phyloP scores from a whole-genome alignment of 1,140 invertebrate genomes.

The Micrasema minimum region DNA sequence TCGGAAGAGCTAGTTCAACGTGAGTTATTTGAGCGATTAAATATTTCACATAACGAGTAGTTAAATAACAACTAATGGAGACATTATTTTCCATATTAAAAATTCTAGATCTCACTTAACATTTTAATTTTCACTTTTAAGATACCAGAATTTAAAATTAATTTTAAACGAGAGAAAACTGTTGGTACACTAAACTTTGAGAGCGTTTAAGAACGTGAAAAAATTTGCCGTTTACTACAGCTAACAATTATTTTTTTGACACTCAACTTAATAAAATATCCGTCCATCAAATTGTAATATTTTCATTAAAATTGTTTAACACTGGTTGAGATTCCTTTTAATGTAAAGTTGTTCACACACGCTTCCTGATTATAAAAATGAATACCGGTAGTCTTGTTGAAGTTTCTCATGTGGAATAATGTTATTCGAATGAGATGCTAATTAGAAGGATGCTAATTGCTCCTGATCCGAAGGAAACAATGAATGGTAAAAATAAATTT shows the following conservation, averaged over 20 bases:
- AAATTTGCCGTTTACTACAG: no score
- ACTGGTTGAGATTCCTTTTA: no score
- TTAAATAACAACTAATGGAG: not conserved
- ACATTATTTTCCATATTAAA: slow-evolving; percentile 11
- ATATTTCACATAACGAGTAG: slow-evolving; percentile 11
- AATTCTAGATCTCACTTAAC: not conserved
- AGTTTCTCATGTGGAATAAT: slow-evolving; percentile 11
- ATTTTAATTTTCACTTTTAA: not conserved
- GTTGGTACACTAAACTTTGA: no score
- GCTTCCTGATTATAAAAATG: slow-evolving; percentile 10
- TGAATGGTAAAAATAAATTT: slow-evolving; percentile 18
- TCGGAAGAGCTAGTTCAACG: not conserved
- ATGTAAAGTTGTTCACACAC: slow-evolving; percentile 20
- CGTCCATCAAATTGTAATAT: no score
- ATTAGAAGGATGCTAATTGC: slow-evolving; percentile 30
- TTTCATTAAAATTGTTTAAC: no score
- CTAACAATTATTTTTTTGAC: no score
- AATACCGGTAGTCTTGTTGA: slow-evolving; percentile 10
- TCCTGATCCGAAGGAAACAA: slow-evolving; percentile 11
- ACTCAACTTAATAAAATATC: no score
- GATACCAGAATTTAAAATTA: slow-evolving; percentile 1
- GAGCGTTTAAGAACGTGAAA: no score
- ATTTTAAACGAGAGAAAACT: no score
- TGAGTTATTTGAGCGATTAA: slow-evolving; percentile 17
- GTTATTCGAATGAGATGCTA: slow-evolving; percentile 29